Conservation (phyloP, 2,797 vertebrate genomes). For the Pipistrellus nathusii region DNA sequence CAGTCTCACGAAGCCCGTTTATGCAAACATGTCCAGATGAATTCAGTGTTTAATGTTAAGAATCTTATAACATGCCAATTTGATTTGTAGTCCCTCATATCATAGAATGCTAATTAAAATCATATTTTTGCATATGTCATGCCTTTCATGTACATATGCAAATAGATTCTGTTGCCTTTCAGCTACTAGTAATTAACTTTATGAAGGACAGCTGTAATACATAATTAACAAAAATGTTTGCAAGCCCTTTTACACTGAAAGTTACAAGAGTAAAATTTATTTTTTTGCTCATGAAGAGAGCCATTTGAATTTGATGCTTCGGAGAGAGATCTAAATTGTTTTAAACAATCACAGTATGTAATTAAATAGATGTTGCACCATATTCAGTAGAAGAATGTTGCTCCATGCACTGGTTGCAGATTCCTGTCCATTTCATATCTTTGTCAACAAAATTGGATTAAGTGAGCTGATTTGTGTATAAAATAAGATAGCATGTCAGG, state of each 20-base stretch:
- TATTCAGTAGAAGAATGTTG: constrained; percentile 65
- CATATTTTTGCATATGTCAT: constrained; percentile 98
- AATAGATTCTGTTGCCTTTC: constrained; percentile 96
- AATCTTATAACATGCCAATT: constrained; percentile 96
- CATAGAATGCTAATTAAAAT: constrained; percentile 99
- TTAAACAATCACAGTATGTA: constrained; percentile 75
- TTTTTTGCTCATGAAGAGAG: constrained; percentile 83
- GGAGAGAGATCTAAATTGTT: constrained; percentile 84
- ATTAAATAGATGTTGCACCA: constrained; percentile 79
- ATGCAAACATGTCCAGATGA: constrained; percentile 91
- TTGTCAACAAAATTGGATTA: constrained; percentile 67
- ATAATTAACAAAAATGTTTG: constrained; percentile 99
- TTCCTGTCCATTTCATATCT: constrained; percentile 67
- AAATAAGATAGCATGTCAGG: constrained; percentile 53
- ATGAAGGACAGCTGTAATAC: constrained; percentile 99
- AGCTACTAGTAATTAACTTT: constrained; percentile 99
- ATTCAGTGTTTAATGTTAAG: constrained; percentile 92
- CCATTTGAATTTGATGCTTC: constrained; percentile 83
- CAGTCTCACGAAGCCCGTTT: constrained; percentile 82
- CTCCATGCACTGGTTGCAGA: neutral
- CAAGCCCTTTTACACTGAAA: constrained; percentile 92
- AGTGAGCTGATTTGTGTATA: constrained; percentile 70
- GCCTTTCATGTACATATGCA: constrained; percentile 98
- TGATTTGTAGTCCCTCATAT: constrained; percentile 97
- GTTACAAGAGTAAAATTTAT: constrained; percentile 89